phyloP scores from a whole-genome alignment of 2,888 invertebrate genomes.

The Agriopis aurantiaria region DNA sequence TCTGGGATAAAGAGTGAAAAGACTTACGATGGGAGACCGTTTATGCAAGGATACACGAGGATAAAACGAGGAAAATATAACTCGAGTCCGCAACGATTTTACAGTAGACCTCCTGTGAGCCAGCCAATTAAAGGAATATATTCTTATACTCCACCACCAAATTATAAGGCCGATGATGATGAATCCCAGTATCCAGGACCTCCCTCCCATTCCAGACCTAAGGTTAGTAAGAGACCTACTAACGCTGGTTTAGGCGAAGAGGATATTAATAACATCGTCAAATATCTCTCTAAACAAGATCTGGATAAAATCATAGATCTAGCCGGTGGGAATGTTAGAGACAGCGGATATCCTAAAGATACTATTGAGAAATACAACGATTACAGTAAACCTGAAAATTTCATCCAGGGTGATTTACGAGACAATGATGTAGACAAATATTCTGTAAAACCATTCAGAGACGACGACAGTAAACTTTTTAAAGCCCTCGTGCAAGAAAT shows the following conservation, averaged over 20 bases:
- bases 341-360: constrained; percentile 44
- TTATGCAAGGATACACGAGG: constrained; percentile 54
- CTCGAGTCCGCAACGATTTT: constrained; percentile 63
- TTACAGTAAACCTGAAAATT: constrained; percentile 39
- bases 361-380: constrained; percentile 39
- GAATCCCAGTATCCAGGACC: constrained; percentile 32
- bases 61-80: constrained; percentile 74
- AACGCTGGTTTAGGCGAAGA: constrained; percentile 70
- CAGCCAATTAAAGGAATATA: constrained; percentile 60
- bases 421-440: constrained; percentile 25
- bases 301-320: constrained; percentile 72
- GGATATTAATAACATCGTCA: constrained; percentile 72
- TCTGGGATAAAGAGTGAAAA: constrained; percentile 56
- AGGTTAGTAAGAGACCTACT: constrained; percentile 70
- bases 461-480: constrained; percentile 40
- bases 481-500: constrained; percentile 42
- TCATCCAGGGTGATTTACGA: constrained; percentile 42
- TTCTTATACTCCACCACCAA: constrained; percentile 74
- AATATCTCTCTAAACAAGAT: constrained; percentile 75
- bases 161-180: constrained; percentile 48
- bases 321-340: constrained; percentile 58
- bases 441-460: constrained; percentile 21
- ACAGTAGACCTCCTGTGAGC: constrained; percentile 63
- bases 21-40: constrained; percentile 51
- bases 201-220: constrained; percentile 50